Evolutionary conservation across 2,797 vertebrate species (phyloP), one percentile per base, ranked within the genome.

Genomic region (Phrynocephalus forsythii): DNA sequence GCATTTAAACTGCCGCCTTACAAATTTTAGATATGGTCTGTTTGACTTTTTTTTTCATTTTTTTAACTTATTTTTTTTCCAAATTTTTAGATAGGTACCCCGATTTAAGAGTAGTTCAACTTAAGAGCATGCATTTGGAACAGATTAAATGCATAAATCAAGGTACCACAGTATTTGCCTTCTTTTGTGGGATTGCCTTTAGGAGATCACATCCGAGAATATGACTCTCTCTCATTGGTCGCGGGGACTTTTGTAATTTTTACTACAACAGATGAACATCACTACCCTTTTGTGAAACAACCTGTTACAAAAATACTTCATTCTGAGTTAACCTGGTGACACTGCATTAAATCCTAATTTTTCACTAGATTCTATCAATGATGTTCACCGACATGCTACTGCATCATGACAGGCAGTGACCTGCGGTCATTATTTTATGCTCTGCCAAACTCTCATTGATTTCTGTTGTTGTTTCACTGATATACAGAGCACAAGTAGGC

Each of bases 401-500:
- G 13, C 72, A 24, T 75, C 44, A 72, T 38, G 63, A 90, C 85
- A 91, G 68, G 78, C 38, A 87, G 24, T 76, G 44, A 60, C 30
- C 8, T 52, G 4, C 1, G n/a, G 5, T 81, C 50, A 0, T 50
- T 60, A 38, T 66, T 83, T 33, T 38, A 52, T 52, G 75, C 44
- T 77, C 26, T 44, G 52, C 0, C 1, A 13, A 9, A 77, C 76
- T 50, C 30, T 60, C 4, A 69, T 84, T 83, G 0, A 0, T 78
- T 8, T 30, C 3, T 71, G 2, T 5, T 0, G 1, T 79, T 80
- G 10, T 56, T 83, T 78, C 60, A 33, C 48, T 6, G 13, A 30
- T 79, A 4, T 60, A 66, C 73, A 20, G 60, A 11, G 22, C 20
- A 30, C 80, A 13, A 33, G 48, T 28, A 71, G 16, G 24, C 71